Conservation (phyloP, 2,888 invertebrate genomes). For the Coleophora deauratella region DNA sequence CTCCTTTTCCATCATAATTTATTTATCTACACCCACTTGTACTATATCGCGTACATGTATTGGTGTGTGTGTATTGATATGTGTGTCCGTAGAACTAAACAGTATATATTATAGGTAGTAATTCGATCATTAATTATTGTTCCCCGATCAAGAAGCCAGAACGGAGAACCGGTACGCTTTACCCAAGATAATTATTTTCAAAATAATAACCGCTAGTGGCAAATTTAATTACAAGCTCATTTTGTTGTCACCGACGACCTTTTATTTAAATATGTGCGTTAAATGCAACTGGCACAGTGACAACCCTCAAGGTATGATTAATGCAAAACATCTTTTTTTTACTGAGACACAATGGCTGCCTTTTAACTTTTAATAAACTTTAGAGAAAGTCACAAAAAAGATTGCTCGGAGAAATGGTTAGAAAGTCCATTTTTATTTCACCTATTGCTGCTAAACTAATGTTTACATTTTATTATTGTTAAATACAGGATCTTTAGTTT, state of each 20-base stretch:
- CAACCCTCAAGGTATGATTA: constrained; percentile 35
- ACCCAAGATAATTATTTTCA: constrained; percentile 34
- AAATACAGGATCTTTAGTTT: no score
- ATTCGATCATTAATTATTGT: constrained; percentile 40
- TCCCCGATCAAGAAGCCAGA: constrained; percentile 34
- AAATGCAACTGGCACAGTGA: constrained; percentile 12
- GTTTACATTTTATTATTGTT: no score
- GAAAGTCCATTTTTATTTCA: constrained; percentile 21
- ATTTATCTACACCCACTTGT: no score
- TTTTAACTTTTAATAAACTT: constrained; percentile 50
- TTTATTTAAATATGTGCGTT: constrained; percentile 15
- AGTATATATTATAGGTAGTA: no score
- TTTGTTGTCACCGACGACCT: constrained; percentile 42
- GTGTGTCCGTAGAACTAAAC: no score
- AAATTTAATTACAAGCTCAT: constrained; percentile 43
- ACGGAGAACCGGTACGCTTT: constrained; percentile 24
- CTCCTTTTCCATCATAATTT: no score
- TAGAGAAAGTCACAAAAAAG: constrained; percentile 31
- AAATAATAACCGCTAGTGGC: constrained; percentile 27
- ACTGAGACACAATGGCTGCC: constrained; percentile 51
- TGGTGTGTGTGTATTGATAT: no score
- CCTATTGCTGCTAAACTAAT: constrained; percentile 5
- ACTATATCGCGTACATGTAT: no score
- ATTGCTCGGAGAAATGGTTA: constrained; percentile 26
- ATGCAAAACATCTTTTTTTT: constrained; percentile 30